Base-by-base conservation (phyloP, 2,113 vertebrate genomes). In the Riparia riparia region DNA sequence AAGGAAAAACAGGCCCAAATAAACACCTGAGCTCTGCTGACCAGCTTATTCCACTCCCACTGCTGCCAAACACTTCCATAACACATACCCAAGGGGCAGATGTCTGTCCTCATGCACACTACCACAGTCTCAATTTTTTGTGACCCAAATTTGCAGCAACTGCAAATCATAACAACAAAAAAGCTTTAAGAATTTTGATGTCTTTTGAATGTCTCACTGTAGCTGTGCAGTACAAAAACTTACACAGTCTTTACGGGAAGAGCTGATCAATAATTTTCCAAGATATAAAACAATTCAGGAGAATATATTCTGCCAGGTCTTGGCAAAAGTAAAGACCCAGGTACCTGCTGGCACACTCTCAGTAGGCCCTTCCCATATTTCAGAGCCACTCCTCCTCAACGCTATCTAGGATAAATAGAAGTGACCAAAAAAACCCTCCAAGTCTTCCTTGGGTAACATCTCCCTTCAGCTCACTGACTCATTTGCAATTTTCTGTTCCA, bases 401-500 rank as follows among this genome's bases (percentile, higher is more conserved):
- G 4, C 20, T 61, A 32, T 14, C 9, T 7, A 51, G n/a, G 56
- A 77, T 13, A 84, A 63, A 79, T 14, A 79, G 31, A 79, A 90
- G 47, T 17, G 26, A 64, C 60, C 16, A 69, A 76, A 76, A 76
- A 63, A 82, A 7, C 2, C 25, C 18, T 39, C 17, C 54, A 53
- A 57, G 12, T n/a, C 37, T 64, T 82, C 71, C 39, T 45, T 28
- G 24, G 31, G 57, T 53, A 87, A 39, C 50, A 69, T 72, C 29
- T 89, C 61, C 28, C 73, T 72, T 39, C 73, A 76, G 24, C 61
- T 84, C 18, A 87, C 47, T 41, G 58, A 39, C 42, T 80, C 50
- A 84, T 69, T 77, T 91, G 84, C 71, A 91, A 82, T 73, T 80
- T 93, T 94, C 93, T 90, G 87, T 96, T 96, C 90, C 79, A 93